Base-by-base conservation (phyloP, 2,888 invertebrate genomes). In the Synergus gifuensis region DNA sequence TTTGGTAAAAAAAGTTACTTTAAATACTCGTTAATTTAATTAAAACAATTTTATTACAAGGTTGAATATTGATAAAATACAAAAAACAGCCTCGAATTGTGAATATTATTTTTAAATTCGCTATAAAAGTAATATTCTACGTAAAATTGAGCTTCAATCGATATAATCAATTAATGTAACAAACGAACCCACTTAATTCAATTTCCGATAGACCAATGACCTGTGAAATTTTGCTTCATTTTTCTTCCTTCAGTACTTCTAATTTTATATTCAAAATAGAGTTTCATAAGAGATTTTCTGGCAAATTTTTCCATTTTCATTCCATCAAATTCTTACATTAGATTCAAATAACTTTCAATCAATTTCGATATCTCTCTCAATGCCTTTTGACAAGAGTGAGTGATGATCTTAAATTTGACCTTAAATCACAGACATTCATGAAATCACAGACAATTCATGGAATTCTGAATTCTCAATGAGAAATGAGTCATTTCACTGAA, bases 391-490 rank as follows among this genome's bases (percentile, higher is more conserved):
- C 46, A 69, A 28, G 14, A 36, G 36, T 49, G n/a, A 22, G 36
- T 11, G 36, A 5, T 36, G 28, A n/a, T 54, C 36, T 28, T 36
- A 73, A 54, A 49, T n/a, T 36, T 40, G 16, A n/a, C 40, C 28
- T 40, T 14, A 36, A 49, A n/a, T 73, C 36, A 7, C n/a, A 12
- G 36, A 16, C 73, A 46, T 73, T 28, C 28, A 3, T 28, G 2
- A 28, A 28, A 28, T 28, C 28, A 28, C 28, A 28, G 28, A 28
- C 28, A 28, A 28, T 3, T 28, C 28, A 73, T 73, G 49, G n/a
- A 73, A 54, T 73, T 46, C 54, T 49, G n/a, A 54, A 54, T 54
- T 3, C 49, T 54, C n/a, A 73, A 54, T 54, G 73, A 73, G 54
- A 73, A 54, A 40, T 73, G 36, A 36, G 49, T 54, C 54, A 73